phyloP scores from a whole-genome alignment of 1,140 invertebrate genomes.

The Cryptotermes secundus region DNA sequence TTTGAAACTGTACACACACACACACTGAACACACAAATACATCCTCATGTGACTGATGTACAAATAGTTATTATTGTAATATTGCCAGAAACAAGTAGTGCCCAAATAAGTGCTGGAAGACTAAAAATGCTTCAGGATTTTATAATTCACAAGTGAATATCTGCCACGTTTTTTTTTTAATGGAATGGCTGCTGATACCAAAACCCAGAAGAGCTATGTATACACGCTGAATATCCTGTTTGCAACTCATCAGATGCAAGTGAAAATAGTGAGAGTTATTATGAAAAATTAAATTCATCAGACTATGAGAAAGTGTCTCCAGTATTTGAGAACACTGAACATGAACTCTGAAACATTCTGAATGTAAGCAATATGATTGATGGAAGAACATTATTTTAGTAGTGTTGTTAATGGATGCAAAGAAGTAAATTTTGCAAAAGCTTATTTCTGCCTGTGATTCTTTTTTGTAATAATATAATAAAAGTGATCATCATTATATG shows the following conservation, averaged over 20 bases:
- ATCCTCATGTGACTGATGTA: neutral
- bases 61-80: neutral
- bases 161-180: neutral
- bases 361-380: conserved; percentile 18
- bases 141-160: neutral
- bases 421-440: neutral
- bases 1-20: too few relatives aligned
- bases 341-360: neutral
- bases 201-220: neutral
- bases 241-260: too few relatives aligned
- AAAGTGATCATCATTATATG: conserved; percentile 28
- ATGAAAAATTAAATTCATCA: neutral
- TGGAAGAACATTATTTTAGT: neutral
- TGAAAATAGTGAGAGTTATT: neutral
- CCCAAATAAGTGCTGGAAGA: neutral
- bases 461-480: conserved; percentile 24
- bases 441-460: conserved; percentile 31
- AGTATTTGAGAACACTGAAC: neutral
- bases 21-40: neutral
- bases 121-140: neutral
- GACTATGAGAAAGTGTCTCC: neutral
- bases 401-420: conserved; percentile 2
- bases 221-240: neutral
- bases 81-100: neutral
- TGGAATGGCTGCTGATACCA: neutral